Percentiles rank a stretch among this genome's conserved stretches.
phyloP scores from a whole-genome alignment of 2,113 vertebrate genomes.

The Heloderma charlesbogerti region DNA sequence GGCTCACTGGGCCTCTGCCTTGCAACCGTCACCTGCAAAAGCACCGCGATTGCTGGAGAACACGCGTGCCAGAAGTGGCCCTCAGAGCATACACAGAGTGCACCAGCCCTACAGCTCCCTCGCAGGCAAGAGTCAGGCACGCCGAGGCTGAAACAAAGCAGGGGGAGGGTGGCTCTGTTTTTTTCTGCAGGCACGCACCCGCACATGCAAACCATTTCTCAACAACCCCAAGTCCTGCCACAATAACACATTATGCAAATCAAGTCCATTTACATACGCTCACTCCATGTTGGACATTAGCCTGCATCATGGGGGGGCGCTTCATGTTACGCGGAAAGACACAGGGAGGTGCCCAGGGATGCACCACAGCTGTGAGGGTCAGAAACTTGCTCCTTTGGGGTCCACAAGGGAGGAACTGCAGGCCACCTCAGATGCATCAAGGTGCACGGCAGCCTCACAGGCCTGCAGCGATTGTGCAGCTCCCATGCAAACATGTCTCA shows the following conservation, averaged over 20 bases:
- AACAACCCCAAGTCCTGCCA: not conserved
- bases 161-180: no score
- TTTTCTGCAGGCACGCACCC: no score
- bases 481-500: not conserved
- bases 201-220: not conserved
- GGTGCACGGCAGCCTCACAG: not conserved
- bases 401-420: not conserved
- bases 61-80: not conserved
- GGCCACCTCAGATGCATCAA: not conserved
- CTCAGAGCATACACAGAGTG: not conserved
- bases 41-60: not conserved
- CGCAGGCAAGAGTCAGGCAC: no score
- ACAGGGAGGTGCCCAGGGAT: not conserved
- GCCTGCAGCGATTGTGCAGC: not conserved
- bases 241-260: not conserved
- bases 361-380: not conserved
- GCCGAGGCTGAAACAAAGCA: no score
- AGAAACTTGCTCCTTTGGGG: not conserved
- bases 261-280: not conserved
- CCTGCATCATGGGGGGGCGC: no score
- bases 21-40: not conserved
- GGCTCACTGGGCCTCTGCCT: not conserved
- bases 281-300: not conserved
- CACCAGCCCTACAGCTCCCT: no score
- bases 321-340: no score